Percentiles rank a stretch among this genome's conserved stretches.
These are phyloP conservation scores for Cebidichthys violaceus DNA, from an alignment of 2,113 vertebrate genomes.

Conservation along the genomic window DNA sequence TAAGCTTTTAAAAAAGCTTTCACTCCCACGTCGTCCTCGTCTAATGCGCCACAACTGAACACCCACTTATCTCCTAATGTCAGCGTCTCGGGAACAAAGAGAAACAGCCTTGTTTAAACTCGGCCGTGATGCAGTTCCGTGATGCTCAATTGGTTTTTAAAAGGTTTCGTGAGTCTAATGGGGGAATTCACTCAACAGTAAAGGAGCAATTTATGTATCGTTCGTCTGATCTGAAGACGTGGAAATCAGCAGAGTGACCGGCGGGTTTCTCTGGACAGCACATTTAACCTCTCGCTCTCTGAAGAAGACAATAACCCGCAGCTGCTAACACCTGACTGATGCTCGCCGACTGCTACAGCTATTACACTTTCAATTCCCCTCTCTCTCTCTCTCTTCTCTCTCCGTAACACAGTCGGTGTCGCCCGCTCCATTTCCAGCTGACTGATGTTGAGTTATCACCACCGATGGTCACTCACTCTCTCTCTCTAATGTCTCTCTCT, in stretches of 20 bases:
- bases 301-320: constrained; percentile 43
- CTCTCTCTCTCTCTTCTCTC: constrained; percentile 2
- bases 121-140: background rate
- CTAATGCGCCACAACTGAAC: background rate
- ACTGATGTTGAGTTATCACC: constrained; percentile 35
- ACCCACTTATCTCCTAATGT: constrained; percentile 15
- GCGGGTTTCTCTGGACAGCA: background rate
- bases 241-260: background rate
- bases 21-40: background rate
- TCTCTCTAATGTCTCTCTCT: constrained; percentile 35
- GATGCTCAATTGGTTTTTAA: constrained; percentile 25
- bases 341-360: constrained; percentile 12
- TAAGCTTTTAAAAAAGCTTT: no score
- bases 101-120: background rate
- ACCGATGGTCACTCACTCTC: constrained; percentile 36
- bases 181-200: background rate
- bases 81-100: background rate
- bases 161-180: background rate
- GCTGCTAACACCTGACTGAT: constrained; percentile 46
- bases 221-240: constrained; percentile 20
- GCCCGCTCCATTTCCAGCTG: constrained; percentile 44
- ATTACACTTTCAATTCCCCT: constrained; percentile 21
- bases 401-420: constrained; percentile 7
- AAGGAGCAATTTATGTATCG: background rate
- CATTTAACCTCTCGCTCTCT: constrained; percentile 27